These are phyloP conservation scores for Hyles euphorbiae DNA, from an alignment of 1,140 invertebrate genomes.

Conservation along the genomic window DNA sequence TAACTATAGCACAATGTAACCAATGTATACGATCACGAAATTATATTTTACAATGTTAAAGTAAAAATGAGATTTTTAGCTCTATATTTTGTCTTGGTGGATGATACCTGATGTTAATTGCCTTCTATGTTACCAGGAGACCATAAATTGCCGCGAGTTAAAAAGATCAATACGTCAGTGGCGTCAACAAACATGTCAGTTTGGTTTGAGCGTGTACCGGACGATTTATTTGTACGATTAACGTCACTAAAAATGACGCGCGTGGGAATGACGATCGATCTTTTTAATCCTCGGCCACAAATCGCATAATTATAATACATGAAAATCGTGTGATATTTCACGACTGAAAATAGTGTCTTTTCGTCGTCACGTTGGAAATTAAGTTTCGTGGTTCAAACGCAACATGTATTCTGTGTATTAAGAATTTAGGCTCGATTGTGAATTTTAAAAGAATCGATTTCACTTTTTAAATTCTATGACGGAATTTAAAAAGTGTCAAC, in stretches of 20 bases:
- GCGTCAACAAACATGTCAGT: no score
- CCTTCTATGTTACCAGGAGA: slow-evolving; percentile 56
- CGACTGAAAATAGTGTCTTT: slow-evolving; percentile 6
- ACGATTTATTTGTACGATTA: no score
- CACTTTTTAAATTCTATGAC: no score
- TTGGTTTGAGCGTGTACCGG: no score
- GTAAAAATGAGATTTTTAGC: slow-evolving; percentile 64
- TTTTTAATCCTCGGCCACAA: slow-evolving; percentile 1
- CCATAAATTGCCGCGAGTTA: slow-evolving; percentile 28
- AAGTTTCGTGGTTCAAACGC: neutral
- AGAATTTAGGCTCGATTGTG: no score
- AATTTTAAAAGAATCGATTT: no score
- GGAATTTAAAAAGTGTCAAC: no score
- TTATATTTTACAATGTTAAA: slow-evolving; percentile 74
- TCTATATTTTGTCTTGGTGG: slow-evolving; percentile 63
- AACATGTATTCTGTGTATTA: no score
- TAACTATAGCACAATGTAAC: slow-evolving; percentile 72
- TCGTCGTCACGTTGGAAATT: neutral
- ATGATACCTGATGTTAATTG: slow-evolving; percentile 56
- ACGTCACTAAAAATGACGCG: no score
- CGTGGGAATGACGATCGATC: neutral
- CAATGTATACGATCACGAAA: slow-evolving; percentile 72
- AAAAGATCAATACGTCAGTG: slow-evolving; percentile 8
- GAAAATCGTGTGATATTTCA: slow-evolving; percentile 6
- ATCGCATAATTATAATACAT: slow-evolving; percentile 4